Evolutionary conservation across 1,140 invertebrate species (phyloP), one percentile per base, ranked within the genome.

Genomic region (Nasonia giraulti): DNA sequence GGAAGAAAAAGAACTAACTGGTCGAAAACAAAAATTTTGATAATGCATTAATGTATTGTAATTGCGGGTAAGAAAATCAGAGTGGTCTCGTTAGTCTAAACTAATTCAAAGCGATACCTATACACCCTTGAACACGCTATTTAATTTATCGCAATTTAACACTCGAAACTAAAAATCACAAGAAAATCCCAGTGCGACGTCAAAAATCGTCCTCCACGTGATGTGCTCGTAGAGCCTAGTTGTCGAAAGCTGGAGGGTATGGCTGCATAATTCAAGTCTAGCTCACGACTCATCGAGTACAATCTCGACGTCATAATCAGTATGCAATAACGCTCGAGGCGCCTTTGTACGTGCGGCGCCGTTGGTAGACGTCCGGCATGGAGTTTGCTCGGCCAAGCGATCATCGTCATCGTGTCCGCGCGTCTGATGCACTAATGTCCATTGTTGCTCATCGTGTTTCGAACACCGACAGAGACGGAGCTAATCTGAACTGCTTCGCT

Each of bases 391-490:
- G 84, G 76, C 84, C 85, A 83, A 84, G 44, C 86, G 86, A 89
- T 87, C 87, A 88, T 89, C 87, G 87, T 88, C 80, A 73, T 33
- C 50, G 20, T 40, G 47, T 76, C 55, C 17, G 62, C 55, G 78
- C 27, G 82, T 86, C 86, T 85, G 79, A 89, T 87, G 82, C 88
- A 81, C 88, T 90, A 90, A 91, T 89, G 89, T 90, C 88, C 83
- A 90, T 90, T 89, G 89, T 89, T 90, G 88, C 79, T 86, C 85
- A 88, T 88, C 85, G 79, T 76, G 76, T 0, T 66, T 62, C 69
- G 76, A 77, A 31, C 37, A 86, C 23, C 37, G n/a, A 17, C 78
- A 69, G 69, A 55, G 20, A 80, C 81, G 75, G 71, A 76, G 77
- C 33, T 81, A 75, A 75, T 37, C 84, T 62, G 75, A 81, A 17